phyloP scores from a whole-genome alignment of 2,888 invertebrate genomes.

The Hemistola chrysoprasaria region DNA sequence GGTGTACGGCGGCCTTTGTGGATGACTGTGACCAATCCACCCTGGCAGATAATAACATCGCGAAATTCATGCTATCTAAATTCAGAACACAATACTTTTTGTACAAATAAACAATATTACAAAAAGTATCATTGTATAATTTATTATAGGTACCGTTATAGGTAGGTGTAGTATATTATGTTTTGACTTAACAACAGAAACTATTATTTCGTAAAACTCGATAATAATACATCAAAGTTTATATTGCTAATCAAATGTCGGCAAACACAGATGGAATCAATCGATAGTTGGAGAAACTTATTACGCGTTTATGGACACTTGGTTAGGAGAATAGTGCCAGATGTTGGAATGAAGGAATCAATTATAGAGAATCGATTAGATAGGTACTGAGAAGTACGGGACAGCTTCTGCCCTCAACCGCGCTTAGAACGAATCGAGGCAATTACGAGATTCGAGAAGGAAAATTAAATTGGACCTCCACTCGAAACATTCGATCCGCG shows the following conservation, averaged over 20 bases:
- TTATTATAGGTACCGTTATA: no score
- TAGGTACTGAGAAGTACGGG: constrained; percentile 27
- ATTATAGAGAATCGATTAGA: constrained; percentile 68
- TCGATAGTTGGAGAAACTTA: constrained; percentile 21
- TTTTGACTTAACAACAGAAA: no score
- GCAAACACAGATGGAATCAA: constrained; percentile 11
- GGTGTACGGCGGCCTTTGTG: constrained; percentile 54
- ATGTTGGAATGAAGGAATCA: constrained; percentile 52
- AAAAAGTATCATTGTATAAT: constrained; percentile 12
- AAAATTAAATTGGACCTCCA: constrained; percentile 72
- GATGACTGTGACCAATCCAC: constrained; percentile 67
- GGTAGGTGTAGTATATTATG: no score
- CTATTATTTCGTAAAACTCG: constrained; percentile 2
- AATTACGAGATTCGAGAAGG: constrained; percentile 70
- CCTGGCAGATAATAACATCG: constrained; percentile 66
- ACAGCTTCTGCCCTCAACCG: constrained; percentile 54
- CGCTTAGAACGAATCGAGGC: constrained; percentile 75
- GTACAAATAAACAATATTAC: constrained; percentile 30
- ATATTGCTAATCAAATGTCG: constrained; percentile 17
- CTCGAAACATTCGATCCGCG: constrained; percentile 1
- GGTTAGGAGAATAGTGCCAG: constrained; percentile 30
- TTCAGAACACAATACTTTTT: constrained; percentile 32
- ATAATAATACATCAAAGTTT: constrained; percentile 17
- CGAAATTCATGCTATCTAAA: constrained; percentile 53
- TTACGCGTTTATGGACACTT: constrained; percentile 34